These are phyloP conservation scores for Allolobophora icterica DNA, from an alignment of 2,888 invertebrate genomes.

Conservation along the genomic window DNA sequence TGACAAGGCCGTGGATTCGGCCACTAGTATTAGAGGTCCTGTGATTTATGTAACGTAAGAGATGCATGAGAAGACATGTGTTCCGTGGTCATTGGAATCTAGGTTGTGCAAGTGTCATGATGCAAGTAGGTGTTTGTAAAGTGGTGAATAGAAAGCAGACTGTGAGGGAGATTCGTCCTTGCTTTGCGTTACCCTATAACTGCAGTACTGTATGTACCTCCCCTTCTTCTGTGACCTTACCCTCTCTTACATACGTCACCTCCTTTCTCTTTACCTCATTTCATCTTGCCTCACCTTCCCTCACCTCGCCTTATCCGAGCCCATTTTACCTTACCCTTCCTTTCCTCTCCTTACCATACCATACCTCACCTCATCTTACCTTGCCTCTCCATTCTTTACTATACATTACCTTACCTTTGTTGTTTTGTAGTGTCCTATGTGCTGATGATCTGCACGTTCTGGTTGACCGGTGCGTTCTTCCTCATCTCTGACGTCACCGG, in stretches of 20 bases:
- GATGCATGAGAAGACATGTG: background rate
- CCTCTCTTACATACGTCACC: background rate
- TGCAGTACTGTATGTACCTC: too few species aligned
- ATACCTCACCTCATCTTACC: background rate
- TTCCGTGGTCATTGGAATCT: background rate
- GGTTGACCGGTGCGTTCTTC: conserved; percentile 14
- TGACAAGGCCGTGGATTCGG: background rate
- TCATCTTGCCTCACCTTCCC: background rate
- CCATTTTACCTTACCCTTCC: background rate
- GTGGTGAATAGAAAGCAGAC: background rate
- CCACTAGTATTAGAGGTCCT: background rate
- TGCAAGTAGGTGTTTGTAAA: background rate
- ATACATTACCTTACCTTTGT: background rate
- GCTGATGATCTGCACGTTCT: background rate
- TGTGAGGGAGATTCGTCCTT: background rate
- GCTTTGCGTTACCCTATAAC: background rate
- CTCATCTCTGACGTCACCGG: conserved; percentile 36
- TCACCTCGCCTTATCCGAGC: background rate
- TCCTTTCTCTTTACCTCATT: too few species aligned
- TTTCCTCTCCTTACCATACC: background rate
- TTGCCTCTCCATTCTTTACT: background rate
- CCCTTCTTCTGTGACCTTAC: background rate
- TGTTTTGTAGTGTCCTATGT: background rate
- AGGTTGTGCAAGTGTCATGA: background rate
- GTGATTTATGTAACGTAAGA: background rate